Conservation (phyloP, 30 jellyfish, hydroid and myxozoan species). For the Phacellophora camtschatica region DNA sequence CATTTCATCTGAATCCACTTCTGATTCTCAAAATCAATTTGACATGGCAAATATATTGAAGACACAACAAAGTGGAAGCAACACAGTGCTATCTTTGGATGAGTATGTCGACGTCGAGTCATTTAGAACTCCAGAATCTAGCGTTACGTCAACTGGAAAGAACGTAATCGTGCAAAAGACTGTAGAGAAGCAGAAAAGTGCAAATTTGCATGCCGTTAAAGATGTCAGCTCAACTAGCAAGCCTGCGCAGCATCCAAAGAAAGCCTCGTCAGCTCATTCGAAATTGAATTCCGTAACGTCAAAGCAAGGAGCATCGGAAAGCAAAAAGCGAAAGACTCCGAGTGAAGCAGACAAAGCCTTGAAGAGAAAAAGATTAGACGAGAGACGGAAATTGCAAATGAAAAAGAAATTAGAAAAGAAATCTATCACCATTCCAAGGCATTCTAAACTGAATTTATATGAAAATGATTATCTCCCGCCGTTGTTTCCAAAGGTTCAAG, state of each 20-base stretch:
- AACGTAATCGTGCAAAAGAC: neutral
- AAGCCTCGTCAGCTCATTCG: neutral
- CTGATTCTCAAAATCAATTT: neutral
- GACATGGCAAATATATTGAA: slow-evolving; percentile 34
- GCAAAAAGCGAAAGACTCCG: slow-evolving; percentile 44
- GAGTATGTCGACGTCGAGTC: slow-evolving; percentile 21
- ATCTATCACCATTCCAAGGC: slow-evolving; percentile 34
- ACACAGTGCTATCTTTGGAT: neutral
- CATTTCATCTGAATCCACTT: neutral
- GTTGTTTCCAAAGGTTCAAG: slow-evolving; percentile 23
- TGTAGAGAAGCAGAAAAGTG: neutral
- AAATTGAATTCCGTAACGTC: neutral
- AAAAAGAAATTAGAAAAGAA: slow-evolving; percentile 16
- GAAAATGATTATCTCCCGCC: slow-evolving; percentile 51
- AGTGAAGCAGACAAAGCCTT: slow-evolving; percentile 26
- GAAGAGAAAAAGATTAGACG: slow-evolving; percentile 51
- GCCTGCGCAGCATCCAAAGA: slow-evolving; percentile 2
- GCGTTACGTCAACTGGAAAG: neutral
- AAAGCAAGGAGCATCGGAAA: neutral
- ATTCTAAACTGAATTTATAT: slow-evolving; percentile 23
- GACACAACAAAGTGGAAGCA: neutral
- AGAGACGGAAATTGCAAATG: slow-evolving; percentile 18
- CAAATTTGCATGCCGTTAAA: neutral
- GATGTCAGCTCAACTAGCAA: neutral
- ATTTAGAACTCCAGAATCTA: neutral